Conservation (phyloP, 1,140 invertebrate genomes). For the Drosophila prosaltans region DNA sequence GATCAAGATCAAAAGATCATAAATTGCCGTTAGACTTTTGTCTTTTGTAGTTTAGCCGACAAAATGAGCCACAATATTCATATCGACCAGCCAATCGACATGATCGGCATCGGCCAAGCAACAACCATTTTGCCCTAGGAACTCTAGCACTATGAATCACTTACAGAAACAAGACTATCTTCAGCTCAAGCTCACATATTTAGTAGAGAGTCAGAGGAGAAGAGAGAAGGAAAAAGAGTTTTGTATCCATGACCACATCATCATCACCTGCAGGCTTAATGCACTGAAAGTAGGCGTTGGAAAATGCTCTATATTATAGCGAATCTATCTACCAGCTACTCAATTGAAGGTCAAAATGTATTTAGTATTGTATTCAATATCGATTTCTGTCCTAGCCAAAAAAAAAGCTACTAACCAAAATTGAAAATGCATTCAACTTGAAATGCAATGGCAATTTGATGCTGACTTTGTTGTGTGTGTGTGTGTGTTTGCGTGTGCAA, state of each 20-base stretch:
- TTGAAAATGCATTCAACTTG: neutral
- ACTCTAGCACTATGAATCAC: constrained; percentile 62
- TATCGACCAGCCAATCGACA: constrained; percentile 66
- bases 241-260: neutral
- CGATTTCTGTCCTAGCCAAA: constrained; percentile 10
- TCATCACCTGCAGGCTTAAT: neutral
- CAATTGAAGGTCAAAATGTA: constrained; percentile 17
- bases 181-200: constrained; percentile 11
- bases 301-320: constrained; percentile 18
- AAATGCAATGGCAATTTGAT: constrained; percentile 5
- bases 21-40: constrained; percentile 67
- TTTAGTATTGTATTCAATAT: neutral
- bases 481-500: neutral
- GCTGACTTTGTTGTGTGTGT: constrained; percentile 2
- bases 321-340: neutral
- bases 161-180: constrained; percentile 39
- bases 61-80: constrained; percentile 63
- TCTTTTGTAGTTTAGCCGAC: constrained; percentile 73
- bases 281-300: neutral
- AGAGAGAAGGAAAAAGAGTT: neutral
- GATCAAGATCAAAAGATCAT: constrained; percentile 49
- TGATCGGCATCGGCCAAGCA: constrained; percentile 47
- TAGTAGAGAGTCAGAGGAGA: neutral
- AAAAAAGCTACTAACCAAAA: constrained; percentile 11
- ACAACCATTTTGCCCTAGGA: constrained; percentile 35